A percentile compares a stretch with the other conserved stretches of the same genome.
These are phyloP conservation scores for Leucopsar rothschildi DNA, from an alignment of 2,113 vertebrate genomes.

Conservation along the genomic window DNA sequence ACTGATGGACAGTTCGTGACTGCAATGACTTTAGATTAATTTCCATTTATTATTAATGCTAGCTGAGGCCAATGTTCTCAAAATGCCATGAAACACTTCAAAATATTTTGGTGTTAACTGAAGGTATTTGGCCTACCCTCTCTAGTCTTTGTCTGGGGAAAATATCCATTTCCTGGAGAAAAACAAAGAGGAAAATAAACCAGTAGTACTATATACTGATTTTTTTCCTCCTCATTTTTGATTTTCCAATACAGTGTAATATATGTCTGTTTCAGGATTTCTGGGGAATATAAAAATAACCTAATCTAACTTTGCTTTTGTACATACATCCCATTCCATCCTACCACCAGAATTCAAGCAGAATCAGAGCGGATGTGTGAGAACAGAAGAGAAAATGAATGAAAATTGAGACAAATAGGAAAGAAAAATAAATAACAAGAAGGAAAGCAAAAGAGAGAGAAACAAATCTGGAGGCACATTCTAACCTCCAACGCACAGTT, in stretches of 20 bases:
- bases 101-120: background rate
- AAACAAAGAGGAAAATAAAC: background rate
- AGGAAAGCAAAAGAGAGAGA: background rate
- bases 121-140: background rate
- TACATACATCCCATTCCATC: background rate
- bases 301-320: background rate
- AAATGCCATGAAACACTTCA: background rate
- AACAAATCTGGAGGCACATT: constrained; percentile 9
- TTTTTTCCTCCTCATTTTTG: background rate
- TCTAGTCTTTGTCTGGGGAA: background rate
- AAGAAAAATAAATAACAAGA: constrained; percentile 38
- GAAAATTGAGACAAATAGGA: background rate
- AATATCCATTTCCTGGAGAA: background rate
- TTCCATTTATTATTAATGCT: background rate
- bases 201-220: background rate
- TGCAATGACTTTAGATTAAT: background rate
- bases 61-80: background rate
- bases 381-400: background rate
- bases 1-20: background rate
- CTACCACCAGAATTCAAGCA: background rate
- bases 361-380: background rate
- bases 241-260: background rate
- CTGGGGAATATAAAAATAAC: constrained; percentile 10
- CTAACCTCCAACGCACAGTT: background rate
- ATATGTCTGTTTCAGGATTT: background rate